Percentiles rank a stretch among this genome's conserved stretches.
These are phyloP conservation scores for Eretmochelys imbricata DNA, from an alignment of 2,113 vertebrate genomes.

Conservation along the genomic window DNA sequence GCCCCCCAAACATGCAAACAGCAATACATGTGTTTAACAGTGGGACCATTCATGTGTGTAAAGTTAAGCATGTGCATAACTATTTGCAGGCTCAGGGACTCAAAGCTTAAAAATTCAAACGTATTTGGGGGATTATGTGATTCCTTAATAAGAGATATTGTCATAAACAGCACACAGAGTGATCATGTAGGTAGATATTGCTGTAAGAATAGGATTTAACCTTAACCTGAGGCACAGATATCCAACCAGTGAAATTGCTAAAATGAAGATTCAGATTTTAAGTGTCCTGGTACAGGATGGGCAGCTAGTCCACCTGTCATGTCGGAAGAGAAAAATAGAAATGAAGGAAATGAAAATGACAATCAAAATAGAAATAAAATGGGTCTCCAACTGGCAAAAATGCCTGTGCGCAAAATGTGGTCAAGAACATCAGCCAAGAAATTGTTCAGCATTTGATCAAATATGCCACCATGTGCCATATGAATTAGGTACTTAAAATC, in stretches of 20 bases:
- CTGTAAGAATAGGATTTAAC: not conserved
- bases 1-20: not conserved
- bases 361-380: not conserved
- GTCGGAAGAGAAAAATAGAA: not conserved
- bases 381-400: not conserved
- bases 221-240: not conserved
- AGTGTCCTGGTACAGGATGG: not conserved
- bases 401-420: not conserved
- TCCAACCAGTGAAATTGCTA: not conserved
- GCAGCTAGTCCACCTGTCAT: not conserved
- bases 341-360: not conserved
- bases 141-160: not conserved
- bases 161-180: not conserved
- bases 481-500: not conserved
- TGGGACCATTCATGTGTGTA: not conserved
- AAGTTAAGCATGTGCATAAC: not conserved
- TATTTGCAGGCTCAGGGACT: not conserved
- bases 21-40: not conserved
- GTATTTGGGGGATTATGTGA: not conserved
- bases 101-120: not conserved
- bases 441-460: not conserved
- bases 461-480: not conserved
- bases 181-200: rapidly evolving
- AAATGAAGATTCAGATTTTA: not conserved
- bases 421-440: not conserved